Evolutionary conservation across 2,797 vertebrate species (phyloP).

Genomic region (Anabas testudineus): DNA sequence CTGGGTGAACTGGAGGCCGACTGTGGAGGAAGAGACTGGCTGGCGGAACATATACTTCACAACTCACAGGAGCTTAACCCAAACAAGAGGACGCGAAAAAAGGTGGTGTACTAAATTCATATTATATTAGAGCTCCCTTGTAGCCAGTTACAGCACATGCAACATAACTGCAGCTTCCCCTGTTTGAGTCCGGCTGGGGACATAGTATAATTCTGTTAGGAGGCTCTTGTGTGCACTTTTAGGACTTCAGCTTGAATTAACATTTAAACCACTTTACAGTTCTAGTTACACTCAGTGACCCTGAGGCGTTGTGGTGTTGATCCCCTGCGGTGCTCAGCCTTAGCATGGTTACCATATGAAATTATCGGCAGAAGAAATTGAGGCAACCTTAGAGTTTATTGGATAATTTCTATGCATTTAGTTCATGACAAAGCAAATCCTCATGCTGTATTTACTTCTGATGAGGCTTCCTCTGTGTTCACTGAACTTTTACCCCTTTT

Average conservation of each 20-base stretch:
- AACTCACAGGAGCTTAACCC: conserved; percentile 74
- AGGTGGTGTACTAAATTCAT: conserved; percentile 58
- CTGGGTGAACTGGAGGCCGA: conserved; percentile 80
- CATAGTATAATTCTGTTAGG: background rate
- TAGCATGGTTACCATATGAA: background rate
- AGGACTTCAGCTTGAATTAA: background rate
- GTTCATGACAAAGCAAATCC: background rate
- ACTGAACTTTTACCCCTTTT: conserved; percentile 55
- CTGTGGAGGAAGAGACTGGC: conserved; percentile 80
- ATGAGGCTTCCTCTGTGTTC: conserved; percentile 32
- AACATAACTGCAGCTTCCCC: too few relatives aligned
- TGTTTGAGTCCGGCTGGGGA: too few relatives aligned
- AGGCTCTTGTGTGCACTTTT: conserved; percentile 5
- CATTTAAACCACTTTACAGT: background rate
- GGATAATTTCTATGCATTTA: background rate
- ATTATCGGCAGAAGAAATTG: background rate
- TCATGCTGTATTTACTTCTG: conserved; percentile 4
- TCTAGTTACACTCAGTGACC: background rate
- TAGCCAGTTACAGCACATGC: too few relatives aligned
- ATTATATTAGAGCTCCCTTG: too few relatives aligned
- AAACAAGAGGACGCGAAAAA: conserved; percentile 63
- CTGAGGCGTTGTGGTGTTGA: background rate
- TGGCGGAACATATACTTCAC: conserved; percentile 60
- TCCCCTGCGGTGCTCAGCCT: background rate
- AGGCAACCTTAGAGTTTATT: background rate